Percentiles rank a stretch among this genome's conserved stretches.
These are phyloP conservation scores for Drosophila borealis DNA, from an alignment of 2,888 invertebrate species.

Conservation along the genomic window DNA sequence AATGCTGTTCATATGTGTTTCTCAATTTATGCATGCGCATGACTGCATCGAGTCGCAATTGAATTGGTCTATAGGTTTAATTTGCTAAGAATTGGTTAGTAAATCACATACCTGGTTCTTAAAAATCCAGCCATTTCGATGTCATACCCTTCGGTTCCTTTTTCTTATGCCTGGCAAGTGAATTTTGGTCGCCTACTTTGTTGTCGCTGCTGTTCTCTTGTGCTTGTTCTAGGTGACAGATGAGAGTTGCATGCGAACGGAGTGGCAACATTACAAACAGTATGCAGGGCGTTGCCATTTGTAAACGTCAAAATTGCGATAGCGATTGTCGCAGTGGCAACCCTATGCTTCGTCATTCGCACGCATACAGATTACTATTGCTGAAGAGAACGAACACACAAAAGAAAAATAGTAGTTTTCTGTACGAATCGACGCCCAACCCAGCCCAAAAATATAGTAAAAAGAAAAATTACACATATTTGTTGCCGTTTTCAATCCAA, in stretches of 20 bases:
- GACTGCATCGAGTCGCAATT: constrained; percentile 23
- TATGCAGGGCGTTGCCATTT: constrained; percentile 43
- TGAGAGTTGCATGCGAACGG: constrained; percentile 34
- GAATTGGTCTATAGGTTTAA: background rate
- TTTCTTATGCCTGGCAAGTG: constrained; percentile 1
- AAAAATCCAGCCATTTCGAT: constrained; percentile 77
- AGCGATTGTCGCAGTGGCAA: constrained; percentile 54
- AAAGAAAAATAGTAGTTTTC: constrained; percentile 76
- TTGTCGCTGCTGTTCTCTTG: constrained; percentile 43
- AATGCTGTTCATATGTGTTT: constrained; percentile 18
- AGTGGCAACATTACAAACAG: constrained; percentile 36
- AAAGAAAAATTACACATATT: constrained; percentile 43
- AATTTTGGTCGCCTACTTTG: constrained; percentile 37
- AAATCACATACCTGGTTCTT: constrained; percentile 71
- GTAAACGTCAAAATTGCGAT: constrained; percentile 53
- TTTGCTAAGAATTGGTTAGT: background rate
- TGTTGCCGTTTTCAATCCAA: constrained; percentile 47
- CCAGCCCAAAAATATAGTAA: constrained; percentile 72
- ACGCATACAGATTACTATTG: constrained; percentile 69
- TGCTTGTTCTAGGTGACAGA: constrained; percentile 43
- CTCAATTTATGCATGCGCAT: constrained; percentile 25
- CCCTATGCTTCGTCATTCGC: constrained; percentile 71
- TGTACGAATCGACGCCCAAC: constrained; percentile 75
- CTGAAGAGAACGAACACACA: constrained; percentile 70
- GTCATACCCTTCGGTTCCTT: constrained; percentile 25